Percentiles rank a stretch among this genome's conserved stretches.
These are phyloP conservation scores for Thaumetopoea pityocampa DNA, from an alignment of 1,140 invertebrate species.

Conservation along the genomic window DNA sequence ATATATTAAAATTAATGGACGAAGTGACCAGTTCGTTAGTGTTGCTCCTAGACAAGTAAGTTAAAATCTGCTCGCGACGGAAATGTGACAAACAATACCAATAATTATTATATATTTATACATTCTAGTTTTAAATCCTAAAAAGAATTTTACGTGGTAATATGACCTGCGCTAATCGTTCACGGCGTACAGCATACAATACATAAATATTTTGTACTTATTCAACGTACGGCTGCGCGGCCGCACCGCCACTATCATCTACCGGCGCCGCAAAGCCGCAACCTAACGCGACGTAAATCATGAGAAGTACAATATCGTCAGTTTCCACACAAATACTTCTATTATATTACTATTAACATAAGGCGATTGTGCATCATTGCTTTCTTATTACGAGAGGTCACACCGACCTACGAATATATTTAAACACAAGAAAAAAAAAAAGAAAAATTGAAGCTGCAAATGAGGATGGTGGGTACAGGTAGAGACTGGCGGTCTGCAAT, in stretches of 20 bases:
- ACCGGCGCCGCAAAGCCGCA: no score
- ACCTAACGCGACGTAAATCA: conserved; percentile 37
- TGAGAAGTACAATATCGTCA: conserved; percentile 74
- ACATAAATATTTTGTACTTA: conserved; percentile 76
- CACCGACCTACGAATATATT: no score
- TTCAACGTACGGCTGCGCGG: conserved; percentile 54
- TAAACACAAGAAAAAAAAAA: background rate
- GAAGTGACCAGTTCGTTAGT: conserved; percentile 74
- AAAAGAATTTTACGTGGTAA: conserved; percentile 63
- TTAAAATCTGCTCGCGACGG: conserved; percentile 70
- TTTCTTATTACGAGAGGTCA: no score
- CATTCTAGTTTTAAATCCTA: conserved; percentile 53
- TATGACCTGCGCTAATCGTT: conserved; percentile 63
- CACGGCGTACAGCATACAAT: conserved; percentile 69
- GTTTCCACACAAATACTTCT: conserved; percentile 11
- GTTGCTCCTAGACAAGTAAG: conserved; percentile 66
- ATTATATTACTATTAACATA: no score
- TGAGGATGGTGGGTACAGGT: conserved; percentile 22
- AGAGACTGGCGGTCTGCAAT: conserved; percentile 17
- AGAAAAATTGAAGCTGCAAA: conserved; percentile 10
- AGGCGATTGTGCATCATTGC: background rate
- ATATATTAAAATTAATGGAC: conserved; percentile 74
- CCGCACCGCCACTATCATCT: conserved; percentile 58
- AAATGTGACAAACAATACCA: conserved; percentile 69
- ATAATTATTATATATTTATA: conserved; percentile 52